Evolutionary conservation across 2,797 vertebrate genomes (phyloP), one percentile per base, ranked within the genome.

Genomic region (Lagodon rhomboides): DNA sequence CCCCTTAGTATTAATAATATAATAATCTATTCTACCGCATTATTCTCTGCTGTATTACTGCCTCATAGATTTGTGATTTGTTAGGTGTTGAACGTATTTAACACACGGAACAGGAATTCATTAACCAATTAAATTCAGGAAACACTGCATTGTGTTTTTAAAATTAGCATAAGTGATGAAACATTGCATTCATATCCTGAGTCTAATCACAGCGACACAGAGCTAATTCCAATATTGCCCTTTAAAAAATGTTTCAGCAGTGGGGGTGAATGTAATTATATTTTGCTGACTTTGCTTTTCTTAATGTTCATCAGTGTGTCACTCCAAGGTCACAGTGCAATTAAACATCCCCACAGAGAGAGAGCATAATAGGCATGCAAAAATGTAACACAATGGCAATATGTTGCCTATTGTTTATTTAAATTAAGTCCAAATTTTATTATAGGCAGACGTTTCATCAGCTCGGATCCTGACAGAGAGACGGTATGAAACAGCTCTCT

Each of bases 1-100:
- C 85, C 85, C 89, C 83, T 92, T 85, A 88, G 82, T 90, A 93
- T 91, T 92, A 93, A 91, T 91, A 93, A 90, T 92, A 89, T 83
- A 88, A 93, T 83, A 85, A 87, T 89, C 77, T 86, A 87, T 87
- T 84, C 86, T 38, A 66, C 62, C 79, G 56, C 75, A 85, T 85
- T 83, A 78, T 75, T 68, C 73, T 89, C 75, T 66, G 70, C 70
- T 20, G 68, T 72, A 58, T 79, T 72, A 75, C 67, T 17, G 27
- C 56, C 61, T 84, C 55, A 49, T 53, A 62, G 58, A 75, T 80
- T 75, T 53, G 59, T 79, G 65, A 83, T 89, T 85, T 75, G 60
- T 74, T 74, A 78, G 65, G 70, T 68, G 76, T 78, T 81, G 43
- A 3, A 18, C 27, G 17, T 55, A 44, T 75, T 79, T 53, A 69